Percentiles rank a stretch among this genome's conserved stretches.
phyloP scores from a whole-genome alignment of 37 sponge, comb jelly and placozoan genomes.

The Spongilla lacustris region DNA sequence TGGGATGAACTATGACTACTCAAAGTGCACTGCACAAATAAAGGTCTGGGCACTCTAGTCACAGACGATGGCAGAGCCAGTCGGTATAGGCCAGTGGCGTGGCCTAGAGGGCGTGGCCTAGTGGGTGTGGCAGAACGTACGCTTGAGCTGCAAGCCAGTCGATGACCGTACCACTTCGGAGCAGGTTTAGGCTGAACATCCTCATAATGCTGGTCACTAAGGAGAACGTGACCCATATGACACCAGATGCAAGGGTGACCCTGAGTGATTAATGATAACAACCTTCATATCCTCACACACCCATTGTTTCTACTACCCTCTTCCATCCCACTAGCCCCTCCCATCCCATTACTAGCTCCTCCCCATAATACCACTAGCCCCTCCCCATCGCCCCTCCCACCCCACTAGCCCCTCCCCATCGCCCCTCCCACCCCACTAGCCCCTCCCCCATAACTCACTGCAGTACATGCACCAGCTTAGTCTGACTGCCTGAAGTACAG shows the following conservation, averaged over 20 bases:
- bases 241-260: slow-evolving; percentile 27
- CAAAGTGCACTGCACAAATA: too few species aligned
- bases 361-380: background rate
- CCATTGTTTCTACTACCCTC: too few species aligned
- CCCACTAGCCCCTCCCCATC: too few species aligned
- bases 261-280: slow-evolving; percentile 23
- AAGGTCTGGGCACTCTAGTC: too few species aligned
- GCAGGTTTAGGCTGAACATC: slow-evolving; percentile 49
- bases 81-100: too few species aligned
- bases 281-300: background rate
- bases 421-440: too few species aligned
- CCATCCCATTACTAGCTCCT: background rate
- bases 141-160: slow-evolving; percentile 7
- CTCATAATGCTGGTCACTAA: slow-evolving; percentile 35
- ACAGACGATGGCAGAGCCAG: too few species aligned
- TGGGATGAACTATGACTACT: too few species aligned
- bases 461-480: slow-evolving; percentile 5
- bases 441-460: background rate
- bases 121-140: background rate
- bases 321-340: background rate
- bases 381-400: too few species aligned
- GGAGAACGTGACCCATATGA: slow-evolving; percentile 63
- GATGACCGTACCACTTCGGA: slow-evolving; percentile 5
- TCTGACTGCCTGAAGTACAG: background rate
- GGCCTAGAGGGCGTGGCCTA: too few species aligned